These are phyloP conservation scores for Apis laboriosa DNA, from an alignment of 1,140 invertebrate genomes.

Conservation along the genomic window DNA sequence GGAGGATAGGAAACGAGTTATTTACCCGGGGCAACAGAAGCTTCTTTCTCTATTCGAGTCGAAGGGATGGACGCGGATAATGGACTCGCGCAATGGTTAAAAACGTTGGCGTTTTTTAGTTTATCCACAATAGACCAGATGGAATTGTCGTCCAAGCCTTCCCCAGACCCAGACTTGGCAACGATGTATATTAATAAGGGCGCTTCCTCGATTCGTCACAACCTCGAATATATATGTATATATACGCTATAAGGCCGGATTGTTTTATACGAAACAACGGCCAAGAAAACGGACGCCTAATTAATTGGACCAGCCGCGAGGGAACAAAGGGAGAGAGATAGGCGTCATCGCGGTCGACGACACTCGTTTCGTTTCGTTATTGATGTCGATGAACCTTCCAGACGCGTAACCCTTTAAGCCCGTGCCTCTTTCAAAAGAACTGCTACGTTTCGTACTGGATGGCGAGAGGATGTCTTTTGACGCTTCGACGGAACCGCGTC, in stretches of 20 bases:
- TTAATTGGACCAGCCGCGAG: conserved; percentile 35
- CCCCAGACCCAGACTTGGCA: neutral
- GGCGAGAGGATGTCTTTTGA: too few species aligned
- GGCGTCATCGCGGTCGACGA: conserved; percentile 46
- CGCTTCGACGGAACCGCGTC: too few species aligned
- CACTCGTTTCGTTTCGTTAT: conserved; percentile 37
- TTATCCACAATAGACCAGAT: conserved; percentile 15
- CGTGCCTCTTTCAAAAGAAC: too few species aligned
- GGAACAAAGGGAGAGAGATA: conserved; percentile 18
- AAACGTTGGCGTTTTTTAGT: conserved; percentile 1
- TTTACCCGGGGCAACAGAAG: neutral
- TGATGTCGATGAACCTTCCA: conserved; percentile 61
- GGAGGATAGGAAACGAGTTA: conserved; percentile 10
- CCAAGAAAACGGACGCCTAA: conserved; percentile 36
- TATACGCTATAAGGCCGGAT: neutral
- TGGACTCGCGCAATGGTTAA: neutral
- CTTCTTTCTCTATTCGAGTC: neutral
- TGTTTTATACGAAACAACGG: conserved; percentile 35
- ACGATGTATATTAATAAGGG: conserved; percentile 44
- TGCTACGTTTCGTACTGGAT: neutral
- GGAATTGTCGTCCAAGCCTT: neutral
- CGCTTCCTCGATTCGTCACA: conserved; percentile 8
- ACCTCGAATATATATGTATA: neutral
- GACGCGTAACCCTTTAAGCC: conserved; percentile 30
- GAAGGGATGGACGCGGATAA: neutral